Evolutionary conservation across 1,140 invertebrate genomes (phyloP).

Genomic region (Diorhabda sublineata): DNA sequence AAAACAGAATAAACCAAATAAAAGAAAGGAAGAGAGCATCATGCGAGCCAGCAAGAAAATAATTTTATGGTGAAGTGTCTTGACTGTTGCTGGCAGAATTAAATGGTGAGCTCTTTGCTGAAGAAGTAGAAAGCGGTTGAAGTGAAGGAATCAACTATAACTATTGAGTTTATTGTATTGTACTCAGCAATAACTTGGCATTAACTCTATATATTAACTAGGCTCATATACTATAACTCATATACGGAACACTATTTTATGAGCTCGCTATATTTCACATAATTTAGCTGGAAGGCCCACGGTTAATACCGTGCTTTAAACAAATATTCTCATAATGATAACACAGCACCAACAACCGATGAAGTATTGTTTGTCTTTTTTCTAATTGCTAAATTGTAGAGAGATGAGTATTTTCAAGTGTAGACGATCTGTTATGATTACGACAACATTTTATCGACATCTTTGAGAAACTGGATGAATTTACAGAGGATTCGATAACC

Average conservation of each 20-base stretch:
- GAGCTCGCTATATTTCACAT: conserved; percentile 6
- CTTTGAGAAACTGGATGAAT: not conserved
- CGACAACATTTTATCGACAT: not conserved
- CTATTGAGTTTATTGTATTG: no score
- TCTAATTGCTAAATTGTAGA: conserved; percentile 12
- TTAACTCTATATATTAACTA: not conserved
- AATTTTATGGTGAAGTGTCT: no score
- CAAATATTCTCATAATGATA: conserved; percentile 15
- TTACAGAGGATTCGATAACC: not conserved
- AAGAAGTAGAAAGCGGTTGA: no score
- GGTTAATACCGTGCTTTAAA: conserved; percentile 10
- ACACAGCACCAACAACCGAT: not conserved
- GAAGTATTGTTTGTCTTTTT: conserved; percentile 12
- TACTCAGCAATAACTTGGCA: no score
- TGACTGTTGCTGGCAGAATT: no score
- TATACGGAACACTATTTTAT: not conserved
- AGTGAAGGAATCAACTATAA: no score
- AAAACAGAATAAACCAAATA: no score
- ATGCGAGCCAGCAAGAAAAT: no score
- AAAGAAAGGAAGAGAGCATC: no score
- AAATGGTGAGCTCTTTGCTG: no score
- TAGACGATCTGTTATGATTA: not conserved
- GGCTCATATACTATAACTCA: not conserved
- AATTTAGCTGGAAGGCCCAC: conserved; percentile 8
- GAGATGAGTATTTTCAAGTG: not conserved